These are phyloP conservation scores for Zapornia atra DNA, from an alignment of 2,113 vertebrate species.

Conservation along the genomic window DNA sequence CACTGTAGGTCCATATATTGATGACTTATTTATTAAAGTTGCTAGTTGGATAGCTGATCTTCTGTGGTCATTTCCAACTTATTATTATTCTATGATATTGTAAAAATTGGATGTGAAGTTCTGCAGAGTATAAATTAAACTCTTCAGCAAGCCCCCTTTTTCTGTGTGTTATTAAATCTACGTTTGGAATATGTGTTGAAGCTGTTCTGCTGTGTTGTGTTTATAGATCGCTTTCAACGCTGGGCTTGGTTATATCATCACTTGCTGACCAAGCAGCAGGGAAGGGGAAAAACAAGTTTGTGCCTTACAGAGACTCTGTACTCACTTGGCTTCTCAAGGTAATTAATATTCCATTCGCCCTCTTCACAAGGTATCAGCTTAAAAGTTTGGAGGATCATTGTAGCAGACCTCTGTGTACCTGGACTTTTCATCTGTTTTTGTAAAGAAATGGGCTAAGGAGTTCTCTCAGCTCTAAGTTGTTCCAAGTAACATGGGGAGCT, in stretches of 20 bases:
- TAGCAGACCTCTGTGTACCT: not conserved
- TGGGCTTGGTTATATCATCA: slow-evolving; percentile 97
- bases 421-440: not conserved
- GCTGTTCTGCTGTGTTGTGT: not conserved
- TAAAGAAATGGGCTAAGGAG: not conserved
- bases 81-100: not conserved
- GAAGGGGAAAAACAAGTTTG: slow-evolving; percentile 95
- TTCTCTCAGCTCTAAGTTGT: not conserved
- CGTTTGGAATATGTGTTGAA: not conserved
- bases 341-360: not conserved
- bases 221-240: slow-evolving; percentile 91
- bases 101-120: not conserved
- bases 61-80: not conserved
- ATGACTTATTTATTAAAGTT: not conserved
- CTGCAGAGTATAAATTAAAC: not conserved
- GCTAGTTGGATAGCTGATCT: not conserved
- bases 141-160: not conserved
- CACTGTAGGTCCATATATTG: not conserved
- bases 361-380: not conserved
- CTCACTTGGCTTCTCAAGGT: slow-evolving; percentile 99
- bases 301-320: slow-evolving; percentile 98
- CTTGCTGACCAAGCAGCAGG: slow-evolving; percentile 96
- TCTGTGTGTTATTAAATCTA: not conserved
- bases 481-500: not conserved
- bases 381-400: not conserved